Evolutionary conservation across 2,888 invertebrate species (phyloP).

Genomic region (Boloria selene): DNA sequence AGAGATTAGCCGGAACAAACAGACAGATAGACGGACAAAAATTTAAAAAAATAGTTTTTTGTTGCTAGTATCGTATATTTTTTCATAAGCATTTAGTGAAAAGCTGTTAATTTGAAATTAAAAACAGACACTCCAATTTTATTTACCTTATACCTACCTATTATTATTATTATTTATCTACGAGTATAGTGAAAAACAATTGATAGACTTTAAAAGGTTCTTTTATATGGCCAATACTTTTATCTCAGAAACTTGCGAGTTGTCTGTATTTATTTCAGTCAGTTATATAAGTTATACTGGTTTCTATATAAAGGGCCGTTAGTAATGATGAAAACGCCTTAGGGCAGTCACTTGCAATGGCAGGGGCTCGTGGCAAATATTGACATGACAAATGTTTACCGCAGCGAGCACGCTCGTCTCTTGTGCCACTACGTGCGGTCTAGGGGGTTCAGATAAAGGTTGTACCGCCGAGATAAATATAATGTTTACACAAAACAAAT

Average conservation of each 20-base stretch:
- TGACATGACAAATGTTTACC: slow-evolving; percentile 73
- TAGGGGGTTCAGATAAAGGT: slow-evolving; percentile 63
- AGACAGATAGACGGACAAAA: too few relatives aligned
- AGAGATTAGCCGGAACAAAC: too few relatives aligned
- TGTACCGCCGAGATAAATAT: slow-evolving; percentile 64
- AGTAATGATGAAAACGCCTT: slow-evolving; percentile 44
- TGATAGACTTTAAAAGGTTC: background rate
- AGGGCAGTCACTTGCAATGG: slow-evolving; percentile 62
- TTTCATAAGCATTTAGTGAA: too few relatives aligned
- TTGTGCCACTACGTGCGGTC: slow-evolving; percentile 61
- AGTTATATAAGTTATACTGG: slow-evolving; percentile 30
- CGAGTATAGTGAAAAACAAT: background rate
- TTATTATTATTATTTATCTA: too few relatives aligned
- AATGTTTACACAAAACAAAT: slow-evolving; percentile 74
- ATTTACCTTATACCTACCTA: too few relatives aligned
- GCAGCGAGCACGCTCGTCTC: slow-evolving; percentile 66
- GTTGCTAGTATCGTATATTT: too few relatives aligned
- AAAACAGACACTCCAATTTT: too few relatives aligned
- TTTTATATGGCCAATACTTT: background rate
- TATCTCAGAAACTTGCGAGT: background rate
- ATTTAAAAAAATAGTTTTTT: too few relatives aligned
- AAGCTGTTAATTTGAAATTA: too few relatives aligned
- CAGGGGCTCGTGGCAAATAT: slow-evolving; percentile 70
- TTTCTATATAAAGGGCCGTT: slow-evolving; percentile 45
- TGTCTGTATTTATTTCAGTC: background rate